Percentiles rank a stretch among this genome's conserved stretches.
phyloP scores from a whole-genome alignment of 2,888 invertebrate species.

The Eilema caniola region DNA sequence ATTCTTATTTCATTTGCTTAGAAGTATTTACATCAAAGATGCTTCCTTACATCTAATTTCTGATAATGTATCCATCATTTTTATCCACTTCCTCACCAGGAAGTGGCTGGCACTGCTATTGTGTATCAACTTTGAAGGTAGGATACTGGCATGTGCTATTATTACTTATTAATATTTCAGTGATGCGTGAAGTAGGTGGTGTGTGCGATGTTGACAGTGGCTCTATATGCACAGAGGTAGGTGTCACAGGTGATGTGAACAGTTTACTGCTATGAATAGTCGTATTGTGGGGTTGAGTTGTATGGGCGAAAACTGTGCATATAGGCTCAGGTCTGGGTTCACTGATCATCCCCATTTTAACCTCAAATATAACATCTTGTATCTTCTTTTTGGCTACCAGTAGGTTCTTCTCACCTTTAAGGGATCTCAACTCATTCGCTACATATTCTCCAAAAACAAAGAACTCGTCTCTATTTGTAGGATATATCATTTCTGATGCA shows the following conservation, averaged over 20 bases:
- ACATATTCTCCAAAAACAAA: conserved; percentile 88
- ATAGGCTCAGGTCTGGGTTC: conserved; percentile 66
- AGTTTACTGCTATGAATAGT: conserved; percentile 69
- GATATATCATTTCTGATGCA: conserved; percentile 63
- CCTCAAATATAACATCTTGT: conserved; percentile 87
- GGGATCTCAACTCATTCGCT: conserved; percentile 86
- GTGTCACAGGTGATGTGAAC: conserved; percentile 69
- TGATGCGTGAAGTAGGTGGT: conserved; percentile 72
- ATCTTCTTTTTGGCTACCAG: conserved; percentile 87
- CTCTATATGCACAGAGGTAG: conserved; percentile 71
- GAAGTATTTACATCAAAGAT: background rate
- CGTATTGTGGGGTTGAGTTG: conserved; percentile 56
- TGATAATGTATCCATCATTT: conserved; percentile 59
- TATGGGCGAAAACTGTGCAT: conserved; percentile 67
- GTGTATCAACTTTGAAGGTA: conserved; percentile 79
- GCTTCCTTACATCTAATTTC: conserved; percentile 34
- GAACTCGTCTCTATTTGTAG: conserved; percentile 82
- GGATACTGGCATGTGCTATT: conserved; percentile 77
- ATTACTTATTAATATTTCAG: conserved; percentile 73
- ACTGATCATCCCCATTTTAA: conserved; percentile 86
- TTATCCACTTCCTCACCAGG: conserved; percentile 75
- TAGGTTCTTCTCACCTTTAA: conserved; percentile 85
- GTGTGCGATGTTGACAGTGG: conserved; percentile 65
- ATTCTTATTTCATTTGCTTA: background rate
- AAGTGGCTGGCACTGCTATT: conserved; percentile 81